Percentiles rank a stretch among this genome's conserved stretches.
These are phyloP conservation scores for Xestia ashworthii DNA, from an alignment of 2,888 invertebrate genomes.

Conservation along the genomic window DNA sequence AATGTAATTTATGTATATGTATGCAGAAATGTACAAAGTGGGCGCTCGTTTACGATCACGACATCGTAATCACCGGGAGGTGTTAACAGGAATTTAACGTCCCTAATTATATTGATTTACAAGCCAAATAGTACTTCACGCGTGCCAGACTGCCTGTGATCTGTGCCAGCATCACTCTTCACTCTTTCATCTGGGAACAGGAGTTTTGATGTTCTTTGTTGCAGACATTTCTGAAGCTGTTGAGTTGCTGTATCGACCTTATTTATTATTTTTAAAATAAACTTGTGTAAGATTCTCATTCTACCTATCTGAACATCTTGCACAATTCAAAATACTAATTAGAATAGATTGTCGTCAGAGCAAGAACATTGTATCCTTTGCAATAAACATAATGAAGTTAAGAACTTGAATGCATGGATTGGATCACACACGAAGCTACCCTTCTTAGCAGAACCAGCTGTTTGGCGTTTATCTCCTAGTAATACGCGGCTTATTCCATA, in stretches of 20 bases:
- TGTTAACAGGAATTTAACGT: slow-evolving; percentile 73
- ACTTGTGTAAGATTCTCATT: too few species aligned
- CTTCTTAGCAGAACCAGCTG: slow-evolving; percentile 17
- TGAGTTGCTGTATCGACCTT: neutral
- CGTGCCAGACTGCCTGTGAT: slow-evolving; percentile 3
- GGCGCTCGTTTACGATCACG: slow-evolving; percentile 71
- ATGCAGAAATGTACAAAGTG: slow-evolving; percentile 73
- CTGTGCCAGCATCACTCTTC: slow-evolving; percentile 29
- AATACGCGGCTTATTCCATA: slow-evolving; percentile 39
- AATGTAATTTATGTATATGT: slow-evolving; percentile 75
- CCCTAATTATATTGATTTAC: slow-evolving; percentile 78
- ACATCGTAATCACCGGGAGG: slow-evolving; percentile 70
- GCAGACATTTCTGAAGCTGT: neutral
- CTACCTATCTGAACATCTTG: neutral
- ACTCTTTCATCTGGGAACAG: slow-evolving; percentile 12
- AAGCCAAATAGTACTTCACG: slow-evolving; percentile 62
- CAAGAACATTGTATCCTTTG: neutral
- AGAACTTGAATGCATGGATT: neutral
- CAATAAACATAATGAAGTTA: neutral
- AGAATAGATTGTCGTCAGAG: neutral
- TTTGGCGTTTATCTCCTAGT: slow-evolving; percentile 26
- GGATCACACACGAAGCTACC: slow-evolving; percentile 37
- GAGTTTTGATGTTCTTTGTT: slow-evolving; percentile 22
- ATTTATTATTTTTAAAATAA: too few species aligned
- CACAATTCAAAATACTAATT: neutral